Conservation (phyloP, 92 coral and sea anemone species). For the Siderastrea radians region DNA sequence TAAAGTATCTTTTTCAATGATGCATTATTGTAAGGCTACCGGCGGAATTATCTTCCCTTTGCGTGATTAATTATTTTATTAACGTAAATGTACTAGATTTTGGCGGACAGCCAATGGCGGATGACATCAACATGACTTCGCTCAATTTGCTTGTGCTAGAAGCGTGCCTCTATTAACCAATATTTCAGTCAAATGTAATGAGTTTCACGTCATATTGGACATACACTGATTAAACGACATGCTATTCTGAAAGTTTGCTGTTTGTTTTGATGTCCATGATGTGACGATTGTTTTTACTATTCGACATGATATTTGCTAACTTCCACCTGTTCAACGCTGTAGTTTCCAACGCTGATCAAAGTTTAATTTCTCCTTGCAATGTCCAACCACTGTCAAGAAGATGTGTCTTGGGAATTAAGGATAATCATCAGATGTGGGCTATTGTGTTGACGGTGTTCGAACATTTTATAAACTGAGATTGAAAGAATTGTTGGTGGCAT, state of each 20-base stretch:
- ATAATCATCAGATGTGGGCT: background rate
- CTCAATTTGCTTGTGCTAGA: background rate
- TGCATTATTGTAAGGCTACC: background rate
- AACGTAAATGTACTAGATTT: background rate
- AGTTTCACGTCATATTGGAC: background rate
- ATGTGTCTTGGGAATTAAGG: background rate
- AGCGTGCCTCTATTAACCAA: background rate
- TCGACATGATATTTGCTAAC: background rate
- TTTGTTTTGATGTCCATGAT: conserved; percentile 13
- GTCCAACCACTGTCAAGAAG: background rate
- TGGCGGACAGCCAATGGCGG: background rate
- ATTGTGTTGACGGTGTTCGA: background rate
- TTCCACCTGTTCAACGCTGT: background rate
- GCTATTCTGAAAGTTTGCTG: conserved; percentile 9
- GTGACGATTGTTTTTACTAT: conserved; percentile 2
- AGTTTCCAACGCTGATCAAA: background rate
- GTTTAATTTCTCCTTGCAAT: conserved; percentile 1
- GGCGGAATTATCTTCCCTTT: background rate
- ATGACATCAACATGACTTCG: background rate
- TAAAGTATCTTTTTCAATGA: background rate
- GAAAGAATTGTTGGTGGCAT: background rate
- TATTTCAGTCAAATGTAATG: background rate
- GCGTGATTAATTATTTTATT: background rate
- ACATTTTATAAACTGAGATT: background rate
- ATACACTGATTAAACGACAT: conserved; percentile 2